Percentiles rank a stretch among this genome's conserved stretches.
Conservation (phyloP, 2,113 vertebrate genomes). For the Myrmecophaga tridactyla region DNA sequence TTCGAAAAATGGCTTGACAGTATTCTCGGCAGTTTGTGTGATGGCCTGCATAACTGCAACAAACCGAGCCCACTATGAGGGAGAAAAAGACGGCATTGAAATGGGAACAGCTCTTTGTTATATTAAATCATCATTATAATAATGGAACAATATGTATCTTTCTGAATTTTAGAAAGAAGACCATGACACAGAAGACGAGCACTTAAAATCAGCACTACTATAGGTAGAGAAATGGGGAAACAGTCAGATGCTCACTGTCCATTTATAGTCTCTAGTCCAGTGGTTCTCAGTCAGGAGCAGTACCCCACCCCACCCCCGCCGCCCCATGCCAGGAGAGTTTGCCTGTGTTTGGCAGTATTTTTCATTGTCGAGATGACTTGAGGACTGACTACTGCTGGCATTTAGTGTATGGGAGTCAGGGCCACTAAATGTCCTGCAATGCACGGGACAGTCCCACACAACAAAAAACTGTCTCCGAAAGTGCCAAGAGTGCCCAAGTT, state of each 20-base stretch:
- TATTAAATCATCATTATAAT: neutral
- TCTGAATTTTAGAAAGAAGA: constrained; percentile 30
- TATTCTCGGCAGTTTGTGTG: constrained; percentile 98
- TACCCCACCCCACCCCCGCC: too few species aligned
- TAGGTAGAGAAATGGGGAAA: neutral
- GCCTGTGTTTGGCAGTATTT: neutral
- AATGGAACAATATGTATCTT: neutral
- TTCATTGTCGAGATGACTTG: neutral
- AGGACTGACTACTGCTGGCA: neutral
- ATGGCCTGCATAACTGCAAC: constrained; percentile 96
- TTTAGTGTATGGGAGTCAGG: neutral
- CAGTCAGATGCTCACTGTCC: neutral
- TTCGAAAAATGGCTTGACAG: constrained; percentile 99
- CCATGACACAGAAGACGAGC: neutral
- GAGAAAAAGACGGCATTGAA: constrained; percentile 46
- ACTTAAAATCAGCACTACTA: neutral
- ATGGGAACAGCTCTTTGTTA: constrained; percentile 24
- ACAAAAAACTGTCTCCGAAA: neutral
- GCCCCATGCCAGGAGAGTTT: neutral
- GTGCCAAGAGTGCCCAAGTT: neutral
- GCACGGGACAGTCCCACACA: neutral
- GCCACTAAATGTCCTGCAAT: neutral
- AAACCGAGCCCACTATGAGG: constrained; percentile 93
- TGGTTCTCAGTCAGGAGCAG: neutral
- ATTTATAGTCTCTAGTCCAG: neutral